A percentile compares a stretch with the other conserved stretches of the same genome.
Evolutionary conservation across 2,888 invertebrate genomes (phyloP).

Genomic region (Lepidochrysops patricia): DNA sequence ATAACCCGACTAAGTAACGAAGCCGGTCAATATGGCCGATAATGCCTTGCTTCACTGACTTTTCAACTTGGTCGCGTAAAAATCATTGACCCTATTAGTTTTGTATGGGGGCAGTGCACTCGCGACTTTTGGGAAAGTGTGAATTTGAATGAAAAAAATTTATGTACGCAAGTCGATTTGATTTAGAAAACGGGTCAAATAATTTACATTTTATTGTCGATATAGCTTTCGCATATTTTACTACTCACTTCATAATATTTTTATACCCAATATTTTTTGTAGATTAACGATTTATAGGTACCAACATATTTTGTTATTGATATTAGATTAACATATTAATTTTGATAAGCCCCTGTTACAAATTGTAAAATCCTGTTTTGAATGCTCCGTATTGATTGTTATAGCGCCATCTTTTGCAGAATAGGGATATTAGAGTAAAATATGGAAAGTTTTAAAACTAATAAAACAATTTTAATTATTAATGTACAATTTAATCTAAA

Average conservation of each 20-base stretch:
- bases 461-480: neutral
- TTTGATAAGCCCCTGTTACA: no score
- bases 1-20: constrained; percentile 32
- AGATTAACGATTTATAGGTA: no score
- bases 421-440: neutral
- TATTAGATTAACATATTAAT: neutral
- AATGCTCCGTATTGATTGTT: neutral
- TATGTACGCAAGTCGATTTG: neutral
- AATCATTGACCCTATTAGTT: constrained; percentile 34
- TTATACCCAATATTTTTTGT: no score
- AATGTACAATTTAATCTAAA: neutral
- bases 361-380: neutral
- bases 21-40: neutral
- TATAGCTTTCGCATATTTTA: neutral
- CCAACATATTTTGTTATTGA: no score
- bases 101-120: constrained; percentile 2
- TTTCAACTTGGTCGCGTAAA: constrained; percentile 32
- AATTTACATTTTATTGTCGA: neutral
- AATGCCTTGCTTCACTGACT: constrained; percentile 15
- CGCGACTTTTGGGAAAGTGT: neutral
- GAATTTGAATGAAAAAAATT: neutral
- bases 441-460: neutral
- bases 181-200: neutral
- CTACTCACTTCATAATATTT: no score
- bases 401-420: neutral